phyloP scores from a whole-genome alignment of 2,888 invertebrate genomes.

The Tuberolachnus salignus region DNA sequence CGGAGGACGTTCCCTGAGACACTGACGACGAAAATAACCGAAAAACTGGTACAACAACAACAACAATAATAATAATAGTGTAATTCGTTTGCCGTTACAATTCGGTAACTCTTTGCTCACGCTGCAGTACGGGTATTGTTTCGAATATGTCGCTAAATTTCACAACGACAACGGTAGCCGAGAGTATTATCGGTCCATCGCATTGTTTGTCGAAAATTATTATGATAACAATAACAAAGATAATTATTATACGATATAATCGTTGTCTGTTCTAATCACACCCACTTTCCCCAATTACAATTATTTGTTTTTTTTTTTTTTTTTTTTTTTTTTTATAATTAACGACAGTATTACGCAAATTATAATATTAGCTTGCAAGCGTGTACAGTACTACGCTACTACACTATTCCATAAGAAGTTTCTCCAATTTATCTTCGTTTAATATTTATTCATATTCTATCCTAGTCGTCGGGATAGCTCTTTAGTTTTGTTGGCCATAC shows the following conservation, averaged over 20 bases:
- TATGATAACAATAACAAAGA: neutral
- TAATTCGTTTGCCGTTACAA: neutral
- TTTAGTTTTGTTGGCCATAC: no score
- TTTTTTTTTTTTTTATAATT: neutral
- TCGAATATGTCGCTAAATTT: neutral
- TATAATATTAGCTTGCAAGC: neutral
- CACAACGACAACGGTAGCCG: neutral
- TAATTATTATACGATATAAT: neutral
- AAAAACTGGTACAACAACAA: neutral
- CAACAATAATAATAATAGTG: no score
- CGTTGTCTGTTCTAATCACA: neutral
- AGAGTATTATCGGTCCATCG: neutral
- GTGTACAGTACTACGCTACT: neutral
- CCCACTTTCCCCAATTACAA: conserved; percentile 33
- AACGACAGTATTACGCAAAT: neutral
- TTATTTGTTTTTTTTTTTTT: neutral
- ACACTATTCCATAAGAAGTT: neutral
- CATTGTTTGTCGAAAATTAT: conserved; percentile 1
- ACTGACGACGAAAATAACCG: neutral
- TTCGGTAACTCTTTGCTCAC: neutral
- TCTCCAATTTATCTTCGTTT: neutral
- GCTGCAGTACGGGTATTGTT: neutral
- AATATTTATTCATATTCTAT: no score
- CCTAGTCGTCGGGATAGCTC: no score
- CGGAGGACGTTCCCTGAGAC: neutral